These are phyloP conservation scores for Tychaedon coryphoeus DNA, from an alignment of 2,113 vertebrate genomes.

Conservation along the genomic window DNA sequence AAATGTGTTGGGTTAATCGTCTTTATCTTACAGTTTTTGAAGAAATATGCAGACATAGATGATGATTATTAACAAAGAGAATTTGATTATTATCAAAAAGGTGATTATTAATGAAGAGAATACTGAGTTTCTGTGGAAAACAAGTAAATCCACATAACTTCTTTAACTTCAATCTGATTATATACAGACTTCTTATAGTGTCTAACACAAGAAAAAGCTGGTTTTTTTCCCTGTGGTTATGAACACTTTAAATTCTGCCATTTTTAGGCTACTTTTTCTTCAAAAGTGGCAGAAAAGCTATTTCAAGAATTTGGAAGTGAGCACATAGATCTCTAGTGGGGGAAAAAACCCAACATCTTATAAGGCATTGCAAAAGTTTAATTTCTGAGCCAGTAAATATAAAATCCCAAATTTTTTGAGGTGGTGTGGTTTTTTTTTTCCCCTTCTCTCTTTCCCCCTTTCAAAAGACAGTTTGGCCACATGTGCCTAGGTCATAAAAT, in stretches of 20 bases:
- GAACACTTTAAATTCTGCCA: neutral
- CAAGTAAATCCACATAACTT: neutral
- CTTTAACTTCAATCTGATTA: neutral
- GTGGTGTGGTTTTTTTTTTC: neutral
- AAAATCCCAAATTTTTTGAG: neutral
- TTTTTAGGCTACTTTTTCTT: neutral
- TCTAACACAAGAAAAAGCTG: neutral
- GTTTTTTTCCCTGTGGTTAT: fast-evolving
- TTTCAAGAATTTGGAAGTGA: conserved; percentile 33
- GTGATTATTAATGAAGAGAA: neutral
- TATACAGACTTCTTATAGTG: neutral
- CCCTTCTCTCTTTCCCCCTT: neutral
- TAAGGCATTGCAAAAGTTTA: neutral
- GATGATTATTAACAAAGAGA: neutral
- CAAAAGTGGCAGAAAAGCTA: neutral
- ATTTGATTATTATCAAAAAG: neutral
- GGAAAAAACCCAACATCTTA: neutral
- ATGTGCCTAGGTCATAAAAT: neutral
- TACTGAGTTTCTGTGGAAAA: neutral
- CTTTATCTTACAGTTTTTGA: neutral
- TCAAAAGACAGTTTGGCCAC: neutral
- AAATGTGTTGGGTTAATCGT: neutral
- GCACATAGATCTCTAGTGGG: neutral
- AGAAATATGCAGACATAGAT: neutral
- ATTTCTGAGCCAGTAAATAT: neutral